These are phyloP conservation scores for Lepidurus packardi DNA, from an alignment of 1,140 invertebrate genomes.

Conservation along the genomic window DNA sequence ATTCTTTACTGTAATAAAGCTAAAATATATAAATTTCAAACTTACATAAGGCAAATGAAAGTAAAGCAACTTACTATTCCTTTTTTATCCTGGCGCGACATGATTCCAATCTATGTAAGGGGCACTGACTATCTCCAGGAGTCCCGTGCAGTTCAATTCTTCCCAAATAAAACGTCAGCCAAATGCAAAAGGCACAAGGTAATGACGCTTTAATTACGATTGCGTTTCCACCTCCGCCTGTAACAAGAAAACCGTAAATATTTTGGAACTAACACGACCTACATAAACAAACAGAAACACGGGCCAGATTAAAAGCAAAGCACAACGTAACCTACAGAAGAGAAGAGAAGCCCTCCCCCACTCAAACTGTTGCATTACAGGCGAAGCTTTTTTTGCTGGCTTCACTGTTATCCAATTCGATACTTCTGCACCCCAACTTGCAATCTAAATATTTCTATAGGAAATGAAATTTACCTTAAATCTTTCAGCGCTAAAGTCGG, in stretches of 20 bases:
- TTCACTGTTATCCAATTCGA: background rate
- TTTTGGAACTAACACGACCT: slow-evolving; percentile 2
- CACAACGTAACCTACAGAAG: too few species aligned
- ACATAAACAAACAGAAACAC: slow-evolving; percentile 11
- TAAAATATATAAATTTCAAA: background rate
- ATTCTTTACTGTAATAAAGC: too few species aligned
- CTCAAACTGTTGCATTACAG: slow-evolving; percentile 9
- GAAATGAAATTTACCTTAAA: background rate
- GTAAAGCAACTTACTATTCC: slow-evolving; percentile 3
- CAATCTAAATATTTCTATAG: background rate
- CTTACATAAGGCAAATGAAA: background rate
- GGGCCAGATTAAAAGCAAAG: background rate
- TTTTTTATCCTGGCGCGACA: slow-evolving; percentile 28
- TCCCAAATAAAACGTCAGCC: background rate
- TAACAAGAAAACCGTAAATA: background rate
- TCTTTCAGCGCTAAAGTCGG: background rate
- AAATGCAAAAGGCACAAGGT: background rate
- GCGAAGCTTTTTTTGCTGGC: background rate
- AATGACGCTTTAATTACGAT: slow-evolving; percentile 5
- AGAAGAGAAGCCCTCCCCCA: background rate
- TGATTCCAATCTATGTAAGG: background rate
- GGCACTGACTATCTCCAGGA: background rate
- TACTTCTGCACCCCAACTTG: background rate
- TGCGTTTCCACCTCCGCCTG: background rate
- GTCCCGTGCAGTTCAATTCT: background rate